These are phyloP conservation scores for Heliocidaris erythrogramma DNA, from an alignment of 35 echinoderm and acorn worm genomes.

Conservation along the genomic window DNA sequence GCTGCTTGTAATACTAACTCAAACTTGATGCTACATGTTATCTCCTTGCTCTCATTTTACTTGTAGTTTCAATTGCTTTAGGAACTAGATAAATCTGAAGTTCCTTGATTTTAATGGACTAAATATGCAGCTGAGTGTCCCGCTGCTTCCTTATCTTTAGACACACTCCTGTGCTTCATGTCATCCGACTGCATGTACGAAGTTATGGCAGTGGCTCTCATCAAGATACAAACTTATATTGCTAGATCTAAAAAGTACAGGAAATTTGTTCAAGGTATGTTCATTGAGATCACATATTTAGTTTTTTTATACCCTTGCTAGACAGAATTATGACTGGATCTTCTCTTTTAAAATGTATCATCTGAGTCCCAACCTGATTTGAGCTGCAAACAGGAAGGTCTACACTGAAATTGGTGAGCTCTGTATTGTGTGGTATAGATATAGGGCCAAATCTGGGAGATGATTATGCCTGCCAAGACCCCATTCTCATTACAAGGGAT, in stretches of 20 bases:
- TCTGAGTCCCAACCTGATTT: neutral
- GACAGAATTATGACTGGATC: no score
- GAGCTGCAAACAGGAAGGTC: no score
- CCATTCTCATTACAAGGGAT: no score
- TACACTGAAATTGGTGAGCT: no score
- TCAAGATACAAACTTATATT: neutral
- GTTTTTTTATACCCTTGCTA: no score
- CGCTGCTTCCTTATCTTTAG: neutral
- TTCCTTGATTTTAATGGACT: constrained; percentile 18
- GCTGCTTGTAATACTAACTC: neutral
- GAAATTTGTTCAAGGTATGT: constrained; percentile 10
- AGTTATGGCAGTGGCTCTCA: neutral
- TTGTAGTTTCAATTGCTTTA: constrained; percentile 12
- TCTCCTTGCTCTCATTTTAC: neutral
- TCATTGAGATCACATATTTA: neutral
- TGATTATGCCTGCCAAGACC: no score
- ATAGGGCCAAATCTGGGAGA: no score
- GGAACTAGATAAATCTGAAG: neutral
- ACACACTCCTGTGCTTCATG: neutral
- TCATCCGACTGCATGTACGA: neutral
- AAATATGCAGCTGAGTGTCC: neutral
- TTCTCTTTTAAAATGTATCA: neutral
- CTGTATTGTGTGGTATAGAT: no score
- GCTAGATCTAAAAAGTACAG: neutral
- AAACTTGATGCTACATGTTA: neutral